Evolutionary conservation across 2,888 invertebrate species (phyloP), one percentile per base, ranked within the genome.

Genomic region (Philhelius pedissequus): DNA sequence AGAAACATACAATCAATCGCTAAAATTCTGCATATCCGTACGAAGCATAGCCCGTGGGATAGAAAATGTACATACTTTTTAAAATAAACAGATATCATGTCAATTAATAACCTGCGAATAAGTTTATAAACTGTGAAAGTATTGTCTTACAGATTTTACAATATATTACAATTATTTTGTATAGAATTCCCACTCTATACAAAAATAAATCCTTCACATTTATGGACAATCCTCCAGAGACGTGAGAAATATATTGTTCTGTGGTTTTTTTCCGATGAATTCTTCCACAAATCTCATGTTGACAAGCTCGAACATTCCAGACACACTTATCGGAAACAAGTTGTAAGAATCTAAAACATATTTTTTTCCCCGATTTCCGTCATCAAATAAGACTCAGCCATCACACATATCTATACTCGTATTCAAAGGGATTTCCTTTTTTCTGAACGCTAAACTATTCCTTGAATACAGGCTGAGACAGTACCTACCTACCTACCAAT

Each of bases 341-440:
- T 76, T 81, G 81, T 81, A 81, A 76, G 81, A 71, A 81, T 80
- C 80, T 40, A 45, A 45, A 69, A 35, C 56, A 56, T 20, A 15
- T 30, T 9, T 50, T 50, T 50, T 66, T 54, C 13, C 66, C 5
- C 20, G 43, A 75, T 64, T 81, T 66, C 58, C 62, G 43, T 70
- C 81, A 74, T 60, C 62, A 62, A 38, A 15, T n/a, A n/a, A n/a
- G n/a, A n/a, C n/a, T n/a, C n/a, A 25, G 6, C 0, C 62, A 60
- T 77, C 52, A 58, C 8, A 58, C 35, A 9, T 56, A 45, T 78
- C 71, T 52, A 22, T 43, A 58, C 8, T 38, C 35, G 4, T 56
- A 45, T 78, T 78, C 60, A 22, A 38, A 38, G 56, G 45, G 56
- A 66, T 35, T 64, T 71, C 30, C 50, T 54, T 30, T 22, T 22